Evolutionary conservation across 2,113 vertebrate species (phyloP), one percentile per base, ranked within the genome.

Genomic region (Copsychus sechellarum): DNA sequence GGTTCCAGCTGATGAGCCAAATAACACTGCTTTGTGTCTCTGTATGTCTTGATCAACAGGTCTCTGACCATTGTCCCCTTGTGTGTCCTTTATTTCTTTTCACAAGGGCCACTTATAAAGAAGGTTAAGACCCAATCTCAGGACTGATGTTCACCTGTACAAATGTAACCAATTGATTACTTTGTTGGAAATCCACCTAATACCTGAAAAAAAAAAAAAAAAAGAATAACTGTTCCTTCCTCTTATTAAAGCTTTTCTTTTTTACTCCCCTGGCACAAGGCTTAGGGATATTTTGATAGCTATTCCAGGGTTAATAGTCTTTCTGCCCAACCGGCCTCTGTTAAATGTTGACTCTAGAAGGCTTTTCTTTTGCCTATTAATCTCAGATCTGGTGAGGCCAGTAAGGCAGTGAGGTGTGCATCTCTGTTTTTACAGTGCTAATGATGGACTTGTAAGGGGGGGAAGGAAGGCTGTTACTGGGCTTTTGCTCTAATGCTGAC

Each of bases 341-440:
- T 67, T 81, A 61, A 72, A 88, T 14, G 40, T 56, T 94, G 88
- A 60, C 87, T 86, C 58, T 65, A 0, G 18, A 62, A 85, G 38
- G 45, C 33, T 86, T 90, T 86, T 70, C 71, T 64, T 96, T 62
- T 93, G 88, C 81, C 58, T 70, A 33, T 54, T 80, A 69, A 86
- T 92, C 87, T 82, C 62, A 40, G 74, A 69, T 54, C 66, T 92
- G 76, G 72, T 71, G 80, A 93, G 80, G 76, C 67, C 70, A 74
- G 76, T n/a, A 18, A 73, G 71, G 71, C 81, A 86, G 66, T 4
- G 90, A 91, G 79, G 82, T 93, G 92, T 71, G 43, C 92, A 88
- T 79, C 88, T 88, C 80, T 93, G 65, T 50, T 91, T 91, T 88
- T 34, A 69, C 79, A 86, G n/a, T 47, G 67, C 93, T 95, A 90